phyloP scores from a whole-genome alignment of 1,140 invertebrate genomes.

The Pachypeltis micranthus region DNA sequence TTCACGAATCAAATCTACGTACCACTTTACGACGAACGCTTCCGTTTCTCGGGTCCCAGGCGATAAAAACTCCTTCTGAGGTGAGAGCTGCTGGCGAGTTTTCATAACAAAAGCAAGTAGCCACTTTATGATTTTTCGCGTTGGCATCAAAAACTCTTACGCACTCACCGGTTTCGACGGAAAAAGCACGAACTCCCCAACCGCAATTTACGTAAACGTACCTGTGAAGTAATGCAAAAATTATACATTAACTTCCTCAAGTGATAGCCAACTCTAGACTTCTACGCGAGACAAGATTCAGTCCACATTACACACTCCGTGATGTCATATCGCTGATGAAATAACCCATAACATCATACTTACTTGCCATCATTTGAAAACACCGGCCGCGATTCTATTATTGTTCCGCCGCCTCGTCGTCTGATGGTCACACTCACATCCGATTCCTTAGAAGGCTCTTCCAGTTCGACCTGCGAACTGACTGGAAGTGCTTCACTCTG shows the following conservation, averaged over 20 bases:
- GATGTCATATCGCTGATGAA: too few relatives aligned
- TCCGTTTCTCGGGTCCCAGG: slow-evolving; percentile 14
- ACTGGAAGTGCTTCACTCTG: too few relatives aligned
- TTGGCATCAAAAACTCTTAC: slow-evolving; percentile 15
- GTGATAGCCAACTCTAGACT: background rate
- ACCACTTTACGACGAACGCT: background rate
- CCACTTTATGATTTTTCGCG: slow-evolving; percentile 16
- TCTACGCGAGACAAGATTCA: background rate
- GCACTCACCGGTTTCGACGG: slow-evolving; percentile 41
- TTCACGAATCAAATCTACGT: background rate
- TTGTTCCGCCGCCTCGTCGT: slow-evolving; percentile 45
- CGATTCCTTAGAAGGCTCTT: background rate
- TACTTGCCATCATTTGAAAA: slow-evolving; percentile 52
- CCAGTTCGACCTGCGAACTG: too few relatives aligned
- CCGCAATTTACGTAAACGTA: slow-evolving; percentile 44
- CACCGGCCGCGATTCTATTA: slow-evolving; percentile 45
- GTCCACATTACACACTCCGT: background rate
- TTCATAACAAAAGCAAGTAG: slow-evolving; percentile 15
- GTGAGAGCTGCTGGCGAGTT: slow-evolving; percentile 12
- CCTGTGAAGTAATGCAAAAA: slow-evolving; percentile 35
- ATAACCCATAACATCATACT: too few relatives aligned
- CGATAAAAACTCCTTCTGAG: slow-evolving; percentile 5
- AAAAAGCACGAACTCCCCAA: slow-evolving; percentile 44
- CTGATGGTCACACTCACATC: slow-evolving; percentile 25
- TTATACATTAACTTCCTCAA: too few relatives aligned